Base-by-base conservation (phyloP, 2,888 invertebrate genomes). In the Stenichneumon culpator region DNA sequence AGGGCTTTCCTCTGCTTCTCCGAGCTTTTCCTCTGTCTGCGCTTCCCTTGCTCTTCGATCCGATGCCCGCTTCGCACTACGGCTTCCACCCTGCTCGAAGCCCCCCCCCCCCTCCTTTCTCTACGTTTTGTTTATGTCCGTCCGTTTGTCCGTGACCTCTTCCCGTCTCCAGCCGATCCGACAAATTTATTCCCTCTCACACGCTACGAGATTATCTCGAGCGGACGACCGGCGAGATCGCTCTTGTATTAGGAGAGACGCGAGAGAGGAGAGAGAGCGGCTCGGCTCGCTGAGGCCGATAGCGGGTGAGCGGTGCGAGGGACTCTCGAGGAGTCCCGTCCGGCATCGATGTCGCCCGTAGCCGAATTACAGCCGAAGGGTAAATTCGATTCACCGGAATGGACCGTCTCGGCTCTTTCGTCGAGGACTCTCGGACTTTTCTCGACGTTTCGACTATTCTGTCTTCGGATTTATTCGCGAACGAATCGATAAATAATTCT, bases 291-390 rank as follows among this genome's bases (percentile, higher is more conserved):
- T 1, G 70, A 72, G 70, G 47, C 67, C 28, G 28, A 44, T 11
- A 19, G 14, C n/a, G 25, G 22, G 19, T 2, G 50, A 19, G 44
- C 22, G 28, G 70, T 16, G 39, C 28, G 68, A 68, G 36, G 16
- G 79, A 82, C 57, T 60, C 60, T 72, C 63, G 11, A 67, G 47
- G 63, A 60, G 75, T 16, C 70, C 50, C 68, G 79, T 79, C 83
- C 50, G 89, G 91, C 92, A 91, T 92, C 90, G 91, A 92, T 91
- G 91, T 92, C 91, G 87, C 90, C 83, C 85, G 86, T 7, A 60
- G 47, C 63, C 72, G 77, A 63, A 80, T 79, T 70, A 74, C 50
- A 19, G 19, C 9, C 70, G n/a, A 32, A n/a, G 32, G 50, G 69
- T 39, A 57, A 78, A 78, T 78, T 73, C 60, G 52, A 80, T 73